Percentiles rank a stretch among this genome's conserved stretches.
These are phyloP conservation scores for Eumeta japonica DNA, from an alignment of 1,140 invertebrate genomes.

Conservation along the genomic window DNA sequence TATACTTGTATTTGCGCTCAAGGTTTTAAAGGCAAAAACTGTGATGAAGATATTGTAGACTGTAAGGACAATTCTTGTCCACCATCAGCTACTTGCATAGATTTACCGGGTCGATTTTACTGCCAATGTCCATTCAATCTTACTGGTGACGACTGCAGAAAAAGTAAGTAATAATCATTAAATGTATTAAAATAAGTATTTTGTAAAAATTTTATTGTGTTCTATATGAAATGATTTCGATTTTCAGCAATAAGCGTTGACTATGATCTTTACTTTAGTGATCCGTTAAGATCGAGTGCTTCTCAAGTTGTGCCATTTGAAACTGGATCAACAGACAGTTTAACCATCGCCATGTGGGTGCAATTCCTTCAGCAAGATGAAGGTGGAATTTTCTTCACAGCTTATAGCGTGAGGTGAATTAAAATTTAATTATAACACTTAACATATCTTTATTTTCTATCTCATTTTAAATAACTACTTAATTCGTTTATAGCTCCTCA, in stretches of 20 bases:
- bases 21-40: slow-evolving; percentile 84
- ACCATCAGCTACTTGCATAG: slow-evolving; percentile 89
- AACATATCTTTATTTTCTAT: neutral
- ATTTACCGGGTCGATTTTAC: slow-evolving; percentile 88
- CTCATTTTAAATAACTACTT: neutral
- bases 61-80: slow-evolving; percentile 94
- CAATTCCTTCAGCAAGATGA: slow-evolving; percentile 89
- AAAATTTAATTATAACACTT: slow-evolving; percentile 7
- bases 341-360: slow-evolving; percentile 94
- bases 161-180: slow-evolving; percentile 64
- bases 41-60: slow-evolving; percentile 89
- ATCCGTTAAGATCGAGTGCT: slow-evolving; percentile 82
- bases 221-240: too few relatives aligned
- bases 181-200: slow-evolving; percentile 6
- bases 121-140: slow-evolving; percentile 95
- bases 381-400: slow-evolving; percentile 88
- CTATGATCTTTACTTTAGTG: slow-evolving; percentile 93
- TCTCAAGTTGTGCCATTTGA: slow-evolving; percentile 88
- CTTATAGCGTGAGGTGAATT: slow-evolving; percentile 73
- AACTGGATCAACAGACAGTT: slow-evolving; percentile 69
- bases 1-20: slow-evolving; percentile 85
- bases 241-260: slow-evolving; percentile 87
- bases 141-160: slow-evolving; percentile 94
- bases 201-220: too few relatives aligned
- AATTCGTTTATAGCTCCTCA: slow-evolving; percentile 61